Conservation (phyloP, 2,888 invertebrate genomes). For the Calameuta idolon region DNA sequence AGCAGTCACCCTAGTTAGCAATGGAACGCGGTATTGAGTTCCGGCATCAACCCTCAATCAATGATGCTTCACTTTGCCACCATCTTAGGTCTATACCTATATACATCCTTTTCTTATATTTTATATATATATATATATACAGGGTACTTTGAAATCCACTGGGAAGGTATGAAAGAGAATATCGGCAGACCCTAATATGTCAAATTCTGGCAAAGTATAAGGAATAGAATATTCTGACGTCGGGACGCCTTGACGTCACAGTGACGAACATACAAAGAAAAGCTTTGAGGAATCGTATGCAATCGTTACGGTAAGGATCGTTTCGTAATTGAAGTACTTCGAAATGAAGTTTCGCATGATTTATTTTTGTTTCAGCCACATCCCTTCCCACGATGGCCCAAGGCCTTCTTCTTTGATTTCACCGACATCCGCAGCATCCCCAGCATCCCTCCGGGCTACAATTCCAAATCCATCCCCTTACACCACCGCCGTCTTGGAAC, state of each 20-base stretch:
- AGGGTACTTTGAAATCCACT: not conserved
- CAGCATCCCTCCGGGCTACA: no score
- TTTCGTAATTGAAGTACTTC: constrained; percentile 31
- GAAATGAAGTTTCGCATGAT: constrained; percentile 26
- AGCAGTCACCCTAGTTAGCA: constrained; percentile 38
- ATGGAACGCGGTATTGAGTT: constrained; percentile 39
- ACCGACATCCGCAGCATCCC: no score
- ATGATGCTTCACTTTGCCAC: constrained; percentile 38
- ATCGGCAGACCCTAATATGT: no score
- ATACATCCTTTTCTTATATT: not conserved
- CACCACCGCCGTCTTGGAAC: no score
- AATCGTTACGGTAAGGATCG: constrained; percentile 33
- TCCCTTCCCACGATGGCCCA: not conserved
- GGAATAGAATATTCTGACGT: no score
- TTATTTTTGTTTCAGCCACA: constrained; percentile 21
- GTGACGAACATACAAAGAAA: constrained; percentile 7
- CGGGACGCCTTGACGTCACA: no score
- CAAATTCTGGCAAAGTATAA: no score
- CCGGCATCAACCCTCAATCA: constrained; percentile 45
- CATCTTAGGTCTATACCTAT: no score
- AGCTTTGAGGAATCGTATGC: constrained; percentile 52
- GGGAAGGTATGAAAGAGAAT: no score
- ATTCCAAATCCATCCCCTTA: no score
- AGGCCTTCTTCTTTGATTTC: no score
- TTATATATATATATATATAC: no score